Percentiles rank a stretch among this genome's conserved stretches.
Conservation (phyloP, 2,113 vertebrate genomes). For the Xiphophorus maculatus region DNA sequence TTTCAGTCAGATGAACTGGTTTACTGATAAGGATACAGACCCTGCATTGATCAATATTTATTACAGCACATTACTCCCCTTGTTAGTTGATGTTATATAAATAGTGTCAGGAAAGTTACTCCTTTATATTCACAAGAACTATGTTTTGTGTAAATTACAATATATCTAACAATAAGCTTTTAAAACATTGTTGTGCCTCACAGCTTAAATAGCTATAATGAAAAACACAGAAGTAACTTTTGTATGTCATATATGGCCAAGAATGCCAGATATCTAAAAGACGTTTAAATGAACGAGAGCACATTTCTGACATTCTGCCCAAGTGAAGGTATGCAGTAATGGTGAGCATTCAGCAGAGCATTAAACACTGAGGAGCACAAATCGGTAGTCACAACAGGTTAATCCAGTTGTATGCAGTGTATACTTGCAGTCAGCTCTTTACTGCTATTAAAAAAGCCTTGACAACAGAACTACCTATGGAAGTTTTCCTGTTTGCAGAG, state of each 20-base stretch:
- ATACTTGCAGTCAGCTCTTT: too few relatives aligned
- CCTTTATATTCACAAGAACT: not conserved
- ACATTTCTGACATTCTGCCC: conserved; percentile 52
- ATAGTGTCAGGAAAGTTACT: not conserved
- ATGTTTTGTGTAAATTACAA: not conserved
- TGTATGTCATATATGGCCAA: conserved; percentile 18
- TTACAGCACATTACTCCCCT: not conserved
- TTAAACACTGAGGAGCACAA: conserved; percentile 39
- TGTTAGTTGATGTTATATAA: not conserved
- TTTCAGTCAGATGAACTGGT: not conserved
- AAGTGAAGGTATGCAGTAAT: conserved; percentile 51
- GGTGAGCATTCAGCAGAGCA: conserved; percentile 40
- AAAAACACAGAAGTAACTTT: not conserved
- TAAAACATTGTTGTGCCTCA: not conserved
- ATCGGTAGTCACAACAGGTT: conserved; percentile 6
- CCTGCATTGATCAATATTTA: not conserved
- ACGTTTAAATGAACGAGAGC: conserved; percentile 30
- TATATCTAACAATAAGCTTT: not conserved
- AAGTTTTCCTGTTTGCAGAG: too few relatives aligned
- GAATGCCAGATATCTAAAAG: conserved; percentile 44
- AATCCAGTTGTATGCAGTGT: not conserved
- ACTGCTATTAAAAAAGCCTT: too few relatives aligned
- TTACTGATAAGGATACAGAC: too few relatives aligned
- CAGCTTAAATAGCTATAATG: conserved; percentile 23
- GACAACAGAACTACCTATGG: too few relatives aligned